Base-by-base conservation (phyloP, 2,888 invertebrate genomes). In the Apamea epomidion region DNA sequence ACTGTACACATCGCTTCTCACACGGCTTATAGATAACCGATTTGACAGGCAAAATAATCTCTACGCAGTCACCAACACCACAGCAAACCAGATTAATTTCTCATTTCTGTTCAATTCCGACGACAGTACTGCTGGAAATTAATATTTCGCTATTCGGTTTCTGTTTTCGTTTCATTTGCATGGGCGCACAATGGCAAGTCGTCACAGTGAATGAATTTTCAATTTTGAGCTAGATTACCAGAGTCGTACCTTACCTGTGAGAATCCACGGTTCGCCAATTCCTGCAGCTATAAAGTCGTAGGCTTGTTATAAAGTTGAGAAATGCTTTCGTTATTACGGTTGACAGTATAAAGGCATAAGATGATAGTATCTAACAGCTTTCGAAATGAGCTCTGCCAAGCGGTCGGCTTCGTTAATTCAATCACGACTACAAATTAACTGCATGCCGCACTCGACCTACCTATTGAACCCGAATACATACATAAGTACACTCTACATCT, bases 361-460 rank as follows among this genome's bases (percentile, higher is more conserved):
- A 87, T 90, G 92, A 94, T 94, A 91, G 88, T 89, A 93, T 94
- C 92, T 92, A 92, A 93, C 88, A 90, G 91, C 91, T 93, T 94
- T 92, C 91, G 91, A 93, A 94, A 93, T 94, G 91, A 92, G 91
- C 91, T 92, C 89, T 88, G 88, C 91, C 87, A 84, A 88, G 90
- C 90, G 87, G 90, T 88, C 86, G 91, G 90, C 92, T 94, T 94
- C 92, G 93, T 95, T 95, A 95, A 95, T 94, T 95, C 94, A 94
- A 95, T 95, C 94, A 95, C 93, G 94, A 94, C 93, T 92, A 93
- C 93, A 94, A 95, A 95, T 95, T 93, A 94, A 93, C 92, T 92
- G 91, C 90, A 90, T 90, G 91, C 88, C 90, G 86, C 84, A 86
- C 83, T 86, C 89, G 87, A 90, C 90, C 89, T 91, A 91, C 87